Evolutionary conservation across 2,888 invertebrate species (phyloP), one percentile per base, ranked within the genome.

Genomic region (Elegia similella): DNA sequence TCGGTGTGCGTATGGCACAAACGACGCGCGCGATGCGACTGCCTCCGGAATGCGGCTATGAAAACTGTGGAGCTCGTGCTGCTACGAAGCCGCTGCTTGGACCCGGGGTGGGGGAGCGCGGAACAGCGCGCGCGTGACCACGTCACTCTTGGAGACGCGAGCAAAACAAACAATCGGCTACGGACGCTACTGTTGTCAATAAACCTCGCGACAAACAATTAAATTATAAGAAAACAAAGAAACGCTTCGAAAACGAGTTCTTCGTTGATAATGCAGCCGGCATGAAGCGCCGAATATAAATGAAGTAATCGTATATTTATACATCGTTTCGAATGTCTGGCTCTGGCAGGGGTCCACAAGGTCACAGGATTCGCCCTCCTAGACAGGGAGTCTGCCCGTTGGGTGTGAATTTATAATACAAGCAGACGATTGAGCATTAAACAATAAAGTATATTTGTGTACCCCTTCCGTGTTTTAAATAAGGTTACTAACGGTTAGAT

Each of bases 1-100:
- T 80, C 60, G 63, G 59, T 57, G 64, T 64, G 79, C 86, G 89
- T 82, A 84, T 73, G 70, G 75, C 86, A 79, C 84, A 78, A 69
- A 60, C 76, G 80, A 77, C 85, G 84, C 82, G 77, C 66, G 72
- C 76, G 72, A 69, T 73, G 69, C 68, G 81, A 88, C 89, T 89
- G 85, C 76, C 75, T 77, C 74, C 70, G 73, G 73, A 70, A 66
- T 72, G 68, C 71, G 75, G 61, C 65, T 56, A 63, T 72, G 64
- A 30, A 56, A 65, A 63, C 71, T 64, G 58, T 56, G 67, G 65
- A 61, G 59, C 67, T 60, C 62, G 68, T 63, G 64, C 64, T 62
- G 60, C 60, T 60, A 56, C 63, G 42, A 59, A 57, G 62, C 60
- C 66, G 63, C 59, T 60, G 63, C 62, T 65, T 65, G 62, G 66